phyloP scores from a whole-genome alignment of 2,113 vertebrate genomes.

The Salvator merianae region DNA sequence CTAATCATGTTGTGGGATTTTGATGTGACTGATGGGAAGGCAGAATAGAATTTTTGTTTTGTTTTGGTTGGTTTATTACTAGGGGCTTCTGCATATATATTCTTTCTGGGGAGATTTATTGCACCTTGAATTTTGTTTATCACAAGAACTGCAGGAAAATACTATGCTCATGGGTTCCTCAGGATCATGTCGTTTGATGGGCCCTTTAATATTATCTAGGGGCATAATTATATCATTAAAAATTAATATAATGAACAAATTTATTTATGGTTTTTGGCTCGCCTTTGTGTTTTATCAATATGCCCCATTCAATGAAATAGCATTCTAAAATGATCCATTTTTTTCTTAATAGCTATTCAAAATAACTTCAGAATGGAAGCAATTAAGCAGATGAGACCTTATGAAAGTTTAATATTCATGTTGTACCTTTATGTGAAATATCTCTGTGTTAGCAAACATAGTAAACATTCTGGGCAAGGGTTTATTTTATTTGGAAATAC shows the following conservation, averaged over 20 bases:
- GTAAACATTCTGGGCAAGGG: neutral
- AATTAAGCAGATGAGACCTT: neutral
- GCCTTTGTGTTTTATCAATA: slow-evolving; percentile 11
- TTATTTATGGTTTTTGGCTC: slow-evolving; percentile 5
- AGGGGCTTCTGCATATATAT: neutral
- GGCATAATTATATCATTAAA: neutral
- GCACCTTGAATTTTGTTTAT: neutral
- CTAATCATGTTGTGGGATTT: neutral
- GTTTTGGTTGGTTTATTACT: neutral
- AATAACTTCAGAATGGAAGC: neutral
- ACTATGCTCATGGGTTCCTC: neutral
- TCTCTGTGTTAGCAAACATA: neutral
- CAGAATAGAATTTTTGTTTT: no score
- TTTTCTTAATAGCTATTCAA: neutral
- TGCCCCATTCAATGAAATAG: neutral
- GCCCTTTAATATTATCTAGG: neutral
- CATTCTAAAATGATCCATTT: slow-evolving; percentile 12
- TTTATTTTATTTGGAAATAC: neutral
- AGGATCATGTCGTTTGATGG: no score
- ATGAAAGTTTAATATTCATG: neutral
- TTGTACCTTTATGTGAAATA: fast-evolving
- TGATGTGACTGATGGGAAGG: no score
- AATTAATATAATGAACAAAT: neutral
- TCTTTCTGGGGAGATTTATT: neutral
- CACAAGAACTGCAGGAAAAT: neutral